A percentile compares a stretch with the other conserved stretches of the same genome.
Evolutionary conservation across 2,113 vertebrate genomes (phyloP).

Genomic region (Ammodytes marinus): DNA sequence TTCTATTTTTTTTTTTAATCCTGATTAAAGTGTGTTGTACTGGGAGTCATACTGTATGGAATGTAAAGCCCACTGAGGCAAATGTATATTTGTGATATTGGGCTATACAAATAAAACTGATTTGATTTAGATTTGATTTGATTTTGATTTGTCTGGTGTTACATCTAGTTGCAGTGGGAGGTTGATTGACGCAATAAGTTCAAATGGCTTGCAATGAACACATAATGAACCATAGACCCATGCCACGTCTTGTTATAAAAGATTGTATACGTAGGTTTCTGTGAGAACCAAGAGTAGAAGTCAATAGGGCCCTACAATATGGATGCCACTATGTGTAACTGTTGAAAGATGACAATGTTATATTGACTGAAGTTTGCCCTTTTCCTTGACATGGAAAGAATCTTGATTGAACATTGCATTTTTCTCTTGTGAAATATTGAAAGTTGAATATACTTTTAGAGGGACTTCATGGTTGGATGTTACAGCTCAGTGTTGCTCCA

Average conservation of each 20-base stretch:
- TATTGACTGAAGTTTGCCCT: constrained; percentile 12
- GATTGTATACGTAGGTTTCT: background rate
- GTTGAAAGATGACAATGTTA: background rate
- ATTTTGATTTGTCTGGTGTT: constrained; percentile 14
- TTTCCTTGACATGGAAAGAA: constrained; percentile 1
- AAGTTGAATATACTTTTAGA: constrained; percentile 67
- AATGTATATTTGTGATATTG: too few relatives aligned
- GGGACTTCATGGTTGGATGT: constrained; percentile 76
- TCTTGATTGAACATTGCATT: background rate
- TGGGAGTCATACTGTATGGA: too few relatives aligned
- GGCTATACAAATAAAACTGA: too few relatives aligned
- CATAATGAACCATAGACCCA: background rate
- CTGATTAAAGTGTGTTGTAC: too few relatives aligned
- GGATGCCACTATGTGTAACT: background rate
- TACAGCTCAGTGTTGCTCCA: constrained; percentile 71
- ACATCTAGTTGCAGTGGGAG: constrained; percentile 6
- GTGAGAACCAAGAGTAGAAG: background rate
- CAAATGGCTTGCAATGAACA: constrained; percentile 35
- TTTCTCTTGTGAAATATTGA: constrained; percentile 15
- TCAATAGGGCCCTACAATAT: too few relatives aligned
- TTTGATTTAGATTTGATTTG: too few relatives aligned
- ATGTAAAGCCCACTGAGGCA: too few relatives aligned
- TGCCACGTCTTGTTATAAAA: background rate
- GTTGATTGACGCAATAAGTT: constrained; percentile 37
- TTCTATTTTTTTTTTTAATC: too few relatives aligned